Base-by-base conservation (phyloP, 2,888 invertebrate genomes). In the Drosophila setosimentum region DNA sequence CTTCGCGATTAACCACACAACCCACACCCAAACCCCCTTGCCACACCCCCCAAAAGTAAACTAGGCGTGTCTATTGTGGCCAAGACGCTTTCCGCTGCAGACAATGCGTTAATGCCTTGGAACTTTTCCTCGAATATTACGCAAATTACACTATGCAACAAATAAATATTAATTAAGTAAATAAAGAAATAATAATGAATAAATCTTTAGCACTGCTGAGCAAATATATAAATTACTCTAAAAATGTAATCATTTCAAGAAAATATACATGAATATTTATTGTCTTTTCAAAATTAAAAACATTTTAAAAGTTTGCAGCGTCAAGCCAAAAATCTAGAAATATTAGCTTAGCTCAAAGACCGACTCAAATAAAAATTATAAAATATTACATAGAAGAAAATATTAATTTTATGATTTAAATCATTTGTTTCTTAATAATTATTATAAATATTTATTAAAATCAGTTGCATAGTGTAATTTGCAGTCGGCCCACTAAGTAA, bases 11-110 rank as follows among this genome's bases (percentile, higher is more conserved):
- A 45, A 58, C 48, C 32, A n/a, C 37, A 2, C 27, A 6, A 33
- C 24, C 21, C 33, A 16, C 42, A n/a, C 3, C 18, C n/a, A n/a
- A n/a, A n/a, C n/a, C 4, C 21, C 21, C 7, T 2, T 7, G 7
- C 18, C 18, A 6, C 6, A 13, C 16, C 4, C 30, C 1, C 24
- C n/a, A 1, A 6, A 68, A 30, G 30, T 32, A 54, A 70, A 55
- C 61, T 51, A 62, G 78, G 78, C 33, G 81, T 80, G 81, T 62
- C 71, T 62, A 2, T 37, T 16, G n/a, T 40, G 32, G 24, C 62
- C 58, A 50, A 50, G 42, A 55, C 29, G 29, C 21, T 30, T n/a
- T 49, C 8, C 60, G 21, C 21, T 13, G 59, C 45, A 40, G 70
- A 55, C 60, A 30, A 37, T 62, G 33, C 53, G 18, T 60, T 55